Base-by-base conservation (phyloP, 1,140 invertebrate species). In the Trichonephila inaurata region DNA sequence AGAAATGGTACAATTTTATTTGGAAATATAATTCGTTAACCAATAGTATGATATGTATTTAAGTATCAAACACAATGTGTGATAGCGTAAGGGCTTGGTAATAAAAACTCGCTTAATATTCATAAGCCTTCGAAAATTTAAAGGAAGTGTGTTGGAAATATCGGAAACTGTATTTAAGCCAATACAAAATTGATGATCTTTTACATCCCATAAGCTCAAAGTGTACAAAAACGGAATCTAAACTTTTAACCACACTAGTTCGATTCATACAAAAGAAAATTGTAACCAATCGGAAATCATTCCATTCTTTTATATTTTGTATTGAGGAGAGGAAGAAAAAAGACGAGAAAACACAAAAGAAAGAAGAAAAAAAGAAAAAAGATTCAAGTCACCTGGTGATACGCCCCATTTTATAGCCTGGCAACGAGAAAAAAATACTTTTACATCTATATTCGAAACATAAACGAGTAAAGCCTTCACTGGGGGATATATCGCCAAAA, bases 391-490 rank as follows among this genome's bases (percentile, higher is more conserved):
- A 85, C 82, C 82, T 85, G 44, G 44, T 85, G 82, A 85, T 85
- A 60, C 58, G 69, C 69, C 69, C 69, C 28, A 33, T 77, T 77
- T 77, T 77, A 77, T 77, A 51, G 82, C 82, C 7, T 51, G n/a
- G 82, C 40, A 83, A 58, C 82, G 21, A 83, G 44, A 24, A 83
- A 60, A 83, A 83, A 83, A 83, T 28, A 28, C 82, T n/a, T 83
- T 7, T 83, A 83, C 82, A 83, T 83, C 82, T 83, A 83, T 83
- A 83, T 83, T 60, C 82, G 82, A 83, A 83, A 83, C 82, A 83
- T n/a, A 60, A 83, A 83, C 40, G 40, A 58, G 44, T 83, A 58
- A 83, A 83, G 51, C 21, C 82, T 60, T 83, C 82, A 83, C 82
- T 21, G 24, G 44, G 12, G 44, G 82, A 83, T 51, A 51, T 77